Conservation (phyloP, 2,113 vertebrate species). For the Polypterus bichir region DNA sequence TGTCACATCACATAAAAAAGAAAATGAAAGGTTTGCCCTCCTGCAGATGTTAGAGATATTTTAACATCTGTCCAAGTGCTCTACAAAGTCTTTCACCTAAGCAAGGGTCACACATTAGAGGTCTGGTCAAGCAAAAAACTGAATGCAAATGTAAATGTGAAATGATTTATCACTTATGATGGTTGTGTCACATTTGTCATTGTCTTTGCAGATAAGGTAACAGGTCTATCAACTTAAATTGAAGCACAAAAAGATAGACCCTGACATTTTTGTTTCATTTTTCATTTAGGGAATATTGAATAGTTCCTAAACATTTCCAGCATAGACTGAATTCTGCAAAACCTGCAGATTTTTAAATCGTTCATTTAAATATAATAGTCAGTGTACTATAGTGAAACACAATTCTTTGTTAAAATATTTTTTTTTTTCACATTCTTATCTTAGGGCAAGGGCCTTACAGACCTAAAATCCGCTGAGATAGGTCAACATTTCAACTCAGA, state of each 20-base stretch:
- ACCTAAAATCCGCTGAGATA: neutral
- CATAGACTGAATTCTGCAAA: neutral
- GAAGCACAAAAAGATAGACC: no score
- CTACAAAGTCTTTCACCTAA: neutral
- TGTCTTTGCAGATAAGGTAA: neutral
- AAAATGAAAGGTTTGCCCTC: neutral
- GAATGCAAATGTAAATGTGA: neutral
- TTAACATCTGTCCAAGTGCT: conserved; percentile 10
- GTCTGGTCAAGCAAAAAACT: neutral
- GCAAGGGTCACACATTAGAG: neutral
- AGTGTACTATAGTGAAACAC: no score
- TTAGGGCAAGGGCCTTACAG: neutral
- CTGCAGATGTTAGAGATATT: conserved; percentile 10
- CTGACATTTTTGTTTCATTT: neutral
- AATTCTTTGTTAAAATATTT: neutral
- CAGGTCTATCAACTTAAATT: neutral
- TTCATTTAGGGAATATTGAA: neutral
- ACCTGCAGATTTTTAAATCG: neutral
- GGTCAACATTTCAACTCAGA: neutral
- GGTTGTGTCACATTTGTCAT: neutral
- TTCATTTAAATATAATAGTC: neutral
- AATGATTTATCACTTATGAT: neutral
- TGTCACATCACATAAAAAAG: conserved; percentile 6
- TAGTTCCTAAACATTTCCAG: neutral
- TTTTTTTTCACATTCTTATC: neutral